These are phyloP conservation scores for Sturnira hondurensis DNA, from an alignment of 2,113 vertebrate genomes.

Conservation along the genomic window DNA sequence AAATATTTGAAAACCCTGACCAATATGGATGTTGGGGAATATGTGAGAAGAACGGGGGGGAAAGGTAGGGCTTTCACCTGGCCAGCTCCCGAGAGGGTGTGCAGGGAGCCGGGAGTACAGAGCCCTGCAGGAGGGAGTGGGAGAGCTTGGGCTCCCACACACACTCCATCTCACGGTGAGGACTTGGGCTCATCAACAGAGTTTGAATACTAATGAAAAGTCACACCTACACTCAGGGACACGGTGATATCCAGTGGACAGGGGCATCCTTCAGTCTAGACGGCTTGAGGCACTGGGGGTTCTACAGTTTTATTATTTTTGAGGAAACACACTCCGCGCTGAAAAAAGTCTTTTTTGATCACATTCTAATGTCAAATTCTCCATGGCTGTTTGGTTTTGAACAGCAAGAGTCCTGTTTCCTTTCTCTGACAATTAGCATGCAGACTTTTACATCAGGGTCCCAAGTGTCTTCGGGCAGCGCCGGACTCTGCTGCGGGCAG, in stretches of 20 bases:
- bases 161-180: fast-evolving
- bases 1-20: neutral
- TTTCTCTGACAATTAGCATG: conserved; percentile 54
- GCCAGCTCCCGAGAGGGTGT: neutral
- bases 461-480: neutral
- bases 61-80: neutral
- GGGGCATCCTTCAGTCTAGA: conserved; percentile 54
- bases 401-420: conserved; percentile 43
- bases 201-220: neutral
- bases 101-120: fast-evolving
- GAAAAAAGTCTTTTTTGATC: conserved; percentile 43
- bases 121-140: neutral
- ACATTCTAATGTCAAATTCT: conserved; percentile 26
- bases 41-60: neutral
- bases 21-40: fast-evolving
- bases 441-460: neutral
- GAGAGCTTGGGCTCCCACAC: neutral
- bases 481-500: neutral
- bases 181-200: neutral
- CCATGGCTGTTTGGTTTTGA: conserved; percentile 6
- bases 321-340: conserved; percentile 44
- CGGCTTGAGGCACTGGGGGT: conserved; percentile 34
- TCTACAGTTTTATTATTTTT: conserved; percentile 2
- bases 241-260: neutral
- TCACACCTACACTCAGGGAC: neutral